These are phyloP conservation scores for Nephila pilipes DNA, from an alignment of 1,140 invertebrate genomes.

Conservation along the genomic window DNA sequence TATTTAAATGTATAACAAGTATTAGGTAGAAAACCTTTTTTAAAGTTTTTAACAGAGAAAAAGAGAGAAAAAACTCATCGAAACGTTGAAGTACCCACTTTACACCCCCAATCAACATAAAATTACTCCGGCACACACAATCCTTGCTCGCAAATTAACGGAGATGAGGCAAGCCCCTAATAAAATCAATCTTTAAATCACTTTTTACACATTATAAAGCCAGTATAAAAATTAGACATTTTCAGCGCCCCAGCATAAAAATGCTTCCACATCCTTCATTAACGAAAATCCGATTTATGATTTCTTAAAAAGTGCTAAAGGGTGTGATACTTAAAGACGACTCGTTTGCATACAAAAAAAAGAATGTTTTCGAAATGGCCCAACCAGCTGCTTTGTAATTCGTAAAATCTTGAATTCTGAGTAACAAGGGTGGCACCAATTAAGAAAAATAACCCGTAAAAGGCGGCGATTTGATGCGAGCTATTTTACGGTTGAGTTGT, in stretches of 20 bases:
- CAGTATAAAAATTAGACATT: not conserved
- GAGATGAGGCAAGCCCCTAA: not conserved
- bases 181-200: not conserved
- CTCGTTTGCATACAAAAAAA: not conserved
- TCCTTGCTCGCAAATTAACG: not conserved
- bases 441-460: slow-evolving; percentile 36
- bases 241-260: not conserved
- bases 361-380: not conserved
- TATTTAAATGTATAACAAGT: too few species aligned
- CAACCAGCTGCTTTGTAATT: slow-evolving; percentile 36
- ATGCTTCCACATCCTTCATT: not conserved
- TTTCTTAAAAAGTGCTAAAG: slow-evolving; percentile 13
- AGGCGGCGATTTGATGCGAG: not conserved
- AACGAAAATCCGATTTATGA: slow-evolving; percentile 28
- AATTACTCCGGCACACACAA: not conserved
- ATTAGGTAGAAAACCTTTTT: too few species aligned
- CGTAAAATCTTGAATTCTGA: not conserved
- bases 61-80: too few species aligned
- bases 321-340: not conserved
- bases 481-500: slow-evolving; percentile 30
- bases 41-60: too few species aligned
- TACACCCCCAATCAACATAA: too few species aligned
- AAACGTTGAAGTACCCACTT: too few species aligned
- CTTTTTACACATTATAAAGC: not conserved
- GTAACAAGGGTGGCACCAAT: slow-evolving; percentile 36